Conservation (phyloP, 30 jellyfish, hydroid and myxozoan species). For the Aurelia sp. region DNA sequence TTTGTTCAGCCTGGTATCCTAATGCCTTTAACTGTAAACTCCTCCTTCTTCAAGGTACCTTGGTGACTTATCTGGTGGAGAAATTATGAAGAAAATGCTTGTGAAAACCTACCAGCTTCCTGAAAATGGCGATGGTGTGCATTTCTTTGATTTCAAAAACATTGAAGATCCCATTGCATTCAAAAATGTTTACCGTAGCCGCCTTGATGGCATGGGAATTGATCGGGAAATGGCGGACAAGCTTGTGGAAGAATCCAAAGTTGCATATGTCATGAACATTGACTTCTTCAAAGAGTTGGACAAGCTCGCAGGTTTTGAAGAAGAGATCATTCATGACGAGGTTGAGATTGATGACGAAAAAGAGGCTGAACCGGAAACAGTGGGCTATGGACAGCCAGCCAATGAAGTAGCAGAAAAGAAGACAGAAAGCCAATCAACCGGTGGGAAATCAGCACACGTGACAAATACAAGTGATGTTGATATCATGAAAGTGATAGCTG, state of each 20-base stretch:
- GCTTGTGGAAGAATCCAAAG: slow-evolving; percentile 72
- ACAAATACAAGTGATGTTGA: slow-evolving; percentile 17
- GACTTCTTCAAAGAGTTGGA: slow-evolving; percentile 74
- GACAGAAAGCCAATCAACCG: slow-evolving; percentile 13
- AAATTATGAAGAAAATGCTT: slow-evolving; percentile 68
- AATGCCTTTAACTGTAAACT: no score
- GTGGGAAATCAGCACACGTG: slow-evolving; percentile 6
- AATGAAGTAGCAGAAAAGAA: background rate
- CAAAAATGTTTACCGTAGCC: slow-evolving; percentile 58
- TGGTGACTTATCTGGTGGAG: slow-evolving; percentile 89
- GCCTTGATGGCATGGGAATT: slow-evolving; percentile 56
- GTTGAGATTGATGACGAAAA: slow-evolving; percentile 16
- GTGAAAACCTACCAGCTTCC: slow-evolving; percentile 70
- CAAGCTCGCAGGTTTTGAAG: slow-evolving; percentile 72
- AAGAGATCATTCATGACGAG: slow-evolving; percentile 70
- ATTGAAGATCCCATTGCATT: slow-evolving; percentile 46
- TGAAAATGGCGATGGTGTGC: slow-evolving; percentile 78
- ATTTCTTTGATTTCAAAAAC: slow-evolving; percentile 60
- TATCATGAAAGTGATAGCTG: slow-evolving; percentile 44
- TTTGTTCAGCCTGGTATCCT: no score
- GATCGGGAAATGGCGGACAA: slow-evolving; percentile 57
- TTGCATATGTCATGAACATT: slow-evolving; percentile 57
- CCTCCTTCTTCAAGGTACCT: slow-evolving; percentile 49
- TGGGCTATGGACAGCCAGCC: background rate
- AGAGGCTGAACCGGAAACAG: no score